A percentile compares a stretch with the other conserved stretches of the same genome.
These are phyloP conservation scores for Notamacropus eugenii DNA, from an alignment of 2,797 vertebrate genomes.

Conservation along the genomic window DNA sequence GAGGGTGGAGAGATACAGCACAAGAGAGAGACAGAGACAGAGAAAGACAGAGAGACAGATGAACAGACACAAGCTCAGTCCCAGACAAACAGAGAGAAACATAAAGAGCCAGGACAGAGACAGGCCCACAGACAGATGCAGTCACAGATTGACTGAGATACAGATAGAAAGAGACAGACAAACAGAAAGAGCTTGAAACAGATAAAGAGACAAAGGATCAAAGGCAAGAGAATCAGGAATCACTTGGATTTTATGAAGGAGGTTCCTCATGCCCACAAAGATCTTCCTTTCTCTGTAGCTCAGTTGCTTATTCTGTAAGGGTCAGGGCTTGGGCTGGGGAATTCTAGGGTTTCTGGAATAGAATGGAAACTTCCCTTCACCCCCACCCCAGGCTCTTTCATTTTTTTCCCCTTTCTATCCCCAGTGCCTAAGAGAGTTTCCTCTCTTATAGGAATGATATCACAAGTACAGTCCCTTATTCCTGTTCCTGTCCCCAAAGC, in stretches of 20 bases:
- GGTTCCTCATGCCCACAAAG: not conserved
- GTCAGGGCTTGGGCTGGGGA: not conserved
- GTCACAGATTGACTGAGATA: not conserved
- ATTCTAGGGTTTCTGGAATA: not conserved
- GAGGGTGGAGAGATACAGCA: not conserved
- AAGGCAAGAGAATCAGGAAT: not conserved
- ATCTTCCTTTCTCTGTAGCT: not conserved
- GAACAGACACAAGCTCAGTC: not conserved
- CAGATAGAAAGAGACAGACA: not conserved
- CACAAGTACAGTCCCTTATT: not conserved
- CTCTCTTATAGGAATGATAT: not conserved
- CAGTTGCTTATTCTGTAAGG: not conserved
- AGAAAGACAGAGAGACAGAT: no score
- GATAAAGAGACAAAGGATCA: not conserved
- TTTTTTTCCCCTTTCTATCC: not conserved
- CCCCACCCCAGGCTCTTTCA: not conserved
- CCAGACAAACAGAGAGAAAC: not conserved
- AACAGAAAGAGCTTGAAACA: not conserved
- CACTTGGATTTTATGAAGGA: not conserved
- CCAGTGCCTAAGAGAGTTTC: not conserved
- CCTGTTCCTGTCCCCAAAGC: not conserved
- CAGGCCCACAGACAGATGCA: not conserved
- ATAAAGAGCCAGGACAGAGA: no score
- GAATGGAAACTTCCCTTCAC: not conserved
- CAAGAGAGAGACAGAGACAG: no score